Evolutionary conservation across 1,140 invertebrate species (phyloP).

Genomic region (Drosophila santomea): DNA sequence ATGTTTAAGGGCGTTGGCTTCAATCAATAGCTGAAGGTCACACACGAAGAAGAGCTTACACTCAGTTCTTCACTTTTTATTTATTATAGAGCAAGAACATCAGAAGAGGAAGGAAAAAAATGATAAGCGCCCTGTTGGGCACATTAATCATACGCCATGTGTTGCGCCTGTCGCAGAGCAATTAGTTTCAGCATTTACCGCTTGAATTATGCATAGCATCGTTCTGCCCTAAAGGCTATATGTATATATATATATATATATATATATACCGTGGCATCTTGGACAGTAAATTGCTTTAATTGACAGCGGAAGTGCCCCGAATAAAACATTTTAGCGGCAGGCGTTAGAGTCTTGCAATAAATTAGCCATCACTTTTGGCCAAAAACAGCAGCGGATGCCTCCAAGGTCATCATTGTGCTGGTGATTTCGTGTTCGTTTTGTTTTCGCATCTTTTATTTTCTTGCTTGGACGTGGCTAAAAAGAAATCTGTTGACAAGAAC

Average conservation of each 20-base stretch:
- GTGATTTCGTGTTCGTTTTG: constrained; percentile 63
- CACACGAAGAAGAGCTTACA: constrained; percentile 4
- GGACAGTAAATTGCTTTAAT: constrained; percentile 72
- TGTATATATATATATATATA: background rate
- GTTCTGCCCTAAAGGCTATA: constrained; percentile 26
- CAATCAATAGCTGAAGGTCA: constrained; percentile 78
- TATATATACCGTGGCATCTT: constrained; percentile 14
- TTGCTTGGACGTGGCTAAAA: constrained; percentile 3
- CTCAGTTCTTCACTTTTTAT: background rate
- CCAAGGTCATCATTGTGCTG: constrained; percentile 64
- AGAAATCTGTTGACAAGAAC: constrained; percentile 54
- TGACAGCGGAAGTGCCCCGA: constrained; percentile 70
- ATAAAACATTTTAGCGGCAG: constrained; percentile 56
- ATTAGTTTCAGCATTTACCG: constrained; percentile 42
- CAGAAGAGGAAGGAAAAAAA: constrained; percentile 7
- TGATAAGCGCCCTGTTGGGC: constrained; percentile 53
- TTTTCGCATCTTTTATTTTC: background rate
- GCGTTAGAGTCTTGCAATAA: constrained; percentile 61
- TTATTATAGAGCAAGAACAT: constrained; percentile 5
- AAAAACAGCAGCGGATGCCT: constrained; percentile 55
- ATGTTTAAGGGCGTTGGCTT: constrained; percentile 62
- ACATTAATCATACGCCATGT: constrained; percentile 81
- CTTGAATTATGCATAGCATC: constrained; percentile 39
- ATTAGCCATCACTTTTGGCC: constrained; percentile 76
- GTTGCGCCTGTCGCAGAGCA: constrained; percentile 52